Evolutionary conservation across 2,113 vertebrate genomes (phyloP).

Genomic region (Bubo blakistoni): DNA sequence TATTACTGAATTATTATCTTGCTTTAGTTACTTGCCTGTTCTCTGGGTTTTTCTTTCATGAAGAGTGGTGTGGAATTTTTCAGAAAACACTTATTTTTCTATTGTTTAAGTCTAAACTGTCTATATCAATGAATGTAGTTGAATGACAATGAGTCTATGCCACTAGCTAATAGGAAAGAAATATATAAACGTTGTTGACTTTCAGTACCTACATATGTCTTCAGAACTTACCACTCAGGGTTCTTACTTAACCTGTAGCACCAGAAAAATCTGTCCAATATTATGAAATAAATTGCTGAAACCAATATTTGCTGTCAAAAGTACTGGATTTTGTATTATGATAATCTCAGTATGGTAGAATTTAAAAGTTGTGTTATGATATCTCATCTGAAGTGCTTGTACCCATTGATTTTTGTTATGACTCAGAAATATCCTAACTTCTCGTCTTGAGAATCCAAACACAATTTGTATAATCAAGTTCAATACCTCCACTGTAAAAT

Average conservation of each 20-base stretch:
- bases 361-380: not conserved
- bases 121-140: not conserved
- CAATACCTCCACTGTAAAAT: not conserved
- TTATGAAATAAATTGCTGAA: not conserved
- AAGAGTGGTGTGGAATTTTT: not conserved
- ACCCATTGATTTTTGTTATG: slow-evolving; percentile 5
- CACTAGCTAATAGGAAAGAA: not conserved
- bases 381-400: not conserved
- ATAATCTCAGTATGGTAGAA: not conserved
- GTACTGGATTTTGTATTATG: not conserved
- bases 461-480: not conserved
- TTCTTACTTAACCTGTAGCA: not conserved
- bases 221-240: not conserved
- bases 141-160: not conserved
- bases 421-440: not conserved
- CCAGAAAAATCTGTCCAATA: not conserved
- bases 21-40: not conserved
- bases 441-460: not conserved
- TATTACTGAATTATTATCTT: not conserved
- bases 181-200: not conserved
- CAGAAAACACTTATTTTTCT: not conserved
- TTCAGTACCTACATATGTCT: not conserved
- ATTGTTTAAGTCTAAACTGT: not conserved
- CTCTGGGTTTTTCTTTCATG: not conserved
- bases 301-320: not conserved